Conservation (phyloP, 2,888 invertebrate species). For the Neria commutata region DNA sequence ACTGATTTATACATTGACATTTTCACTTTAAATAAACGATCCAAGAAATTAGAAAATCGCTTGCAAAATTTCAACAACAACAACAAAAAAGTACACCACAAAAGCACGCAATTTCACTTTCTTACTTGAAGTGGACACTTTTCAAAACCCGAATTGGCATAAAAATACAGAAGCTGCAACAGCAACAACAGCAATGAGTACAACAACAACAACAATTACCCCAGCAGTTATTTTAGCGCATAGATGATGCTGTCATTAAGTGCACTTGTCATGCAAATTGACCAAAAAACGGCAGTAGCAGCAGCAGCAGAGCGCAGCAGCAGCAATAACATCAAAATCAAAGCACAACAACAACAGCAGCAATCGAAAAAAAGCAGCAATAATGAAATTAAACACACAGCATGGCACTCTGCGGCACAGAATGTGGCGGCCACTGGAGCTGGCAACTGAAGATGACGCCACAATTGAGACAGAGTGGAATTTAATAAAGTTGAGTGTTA, state of each 20-base stretch:
- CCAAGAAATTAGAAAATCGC: too few relatives aligned
- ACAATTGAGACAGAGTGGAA: slow-evolving; percentile 43
- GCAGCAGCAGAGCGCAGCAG: slow-evolving; percentile 6
- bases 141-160: too few relatives aligned
- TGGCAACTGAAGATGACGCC: slow-evolving; percentile 27
- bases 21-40: too few relatives aligned
- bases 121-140: neutral
- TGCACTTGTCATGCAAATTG: slow-evolving; percentile 57
- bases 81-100: slow-evolving; percentile 21
- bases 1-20: too few relatives aligned
- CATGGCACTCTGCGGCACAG: slow-evolving; percentile 8
- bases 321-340: slow-evolving; percentile 4
- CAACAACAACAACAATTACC: slow-evolving; percentile 17
- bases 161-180: too few relatives aligned
- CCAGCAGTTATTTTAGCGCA: slow-evolving; percentile 58
- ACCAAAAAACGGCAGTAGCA: slow-evolving; percentile 16
- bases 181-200: neutral
- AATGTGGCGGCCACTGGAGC: too few relatives aligned
- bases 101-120: slow-evolving; percentile 15
- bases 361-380: neutral
- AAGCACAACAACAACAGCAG: slow-evolving; percentile 1
- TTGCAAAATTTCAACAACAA: slow-evolving; percentile 13
- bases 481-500: slow-evolving; percentile 41
- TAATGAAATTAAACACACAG: slow-evolving; percentile 3
- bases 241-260: slow-evolving; percentile 54